Evolutionary conservation across 2,888 invertebrate genomes (phyloP).

Genomic region (Xestia xanthographa): DNA sequence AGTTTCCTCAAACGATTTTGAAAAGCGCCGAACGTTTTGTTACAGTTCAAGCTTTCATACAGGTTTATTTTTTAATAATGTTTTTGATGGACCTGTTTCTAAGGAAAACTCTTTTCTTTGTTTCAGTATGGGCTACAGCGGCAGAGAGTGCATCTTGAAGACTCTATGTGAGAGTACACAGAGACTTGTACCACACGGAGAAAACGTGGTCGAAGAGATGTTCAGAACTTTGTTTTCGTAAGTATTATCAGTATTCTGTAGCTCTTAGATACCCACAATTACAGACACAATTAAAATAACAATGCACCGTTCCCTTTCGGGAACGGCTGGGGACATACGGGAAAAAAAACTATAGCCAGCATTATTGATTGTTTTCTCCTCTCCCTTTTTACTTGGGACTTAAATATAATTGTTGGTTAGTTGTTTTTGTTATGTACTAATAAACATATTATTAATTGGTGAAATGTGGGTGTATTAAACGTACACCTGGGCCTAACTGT

Average conservation of each 20-base stretch:
- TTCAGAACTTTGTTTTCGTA: slow-evolving; percentile 92
- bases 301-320: too few species aligned
- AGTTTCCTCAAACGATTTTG: background rate
- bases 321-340: too few species aligned
- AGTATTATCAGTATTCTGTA: slow-evolving; percentile 68
- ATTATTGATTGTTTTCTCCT: too few species aligned
- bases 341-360: too few species aligned
- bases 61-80: background rate
- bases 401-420: too few species aligned
- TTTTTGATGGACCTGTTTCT: background rate
- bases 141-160: slow-evolving; percentile 92
- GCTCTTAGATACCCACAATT: too few species aligned
- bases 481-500: background rate
- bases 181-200: slow-evolving; percentile 88
- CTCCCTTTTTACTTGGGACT: background rate
- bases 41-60: background rate
- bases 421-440: too few species aligned
- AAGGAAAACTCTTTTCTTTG: background rate
- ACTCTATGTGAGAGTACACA: slow-evolving; percentile 93
- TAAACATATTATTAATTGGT: too few species aligned
- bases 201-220: slow-evolving; percentile 92
- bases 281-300: too few species aligned
- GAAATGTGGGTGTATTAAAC: background rate
- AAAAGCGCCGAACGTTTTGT: background rate
- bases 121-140: slow-evolving; percentile 93